Conservation (phyloP, 2,888 invertebrate species). For the Punctoribates punctum region DNA sequence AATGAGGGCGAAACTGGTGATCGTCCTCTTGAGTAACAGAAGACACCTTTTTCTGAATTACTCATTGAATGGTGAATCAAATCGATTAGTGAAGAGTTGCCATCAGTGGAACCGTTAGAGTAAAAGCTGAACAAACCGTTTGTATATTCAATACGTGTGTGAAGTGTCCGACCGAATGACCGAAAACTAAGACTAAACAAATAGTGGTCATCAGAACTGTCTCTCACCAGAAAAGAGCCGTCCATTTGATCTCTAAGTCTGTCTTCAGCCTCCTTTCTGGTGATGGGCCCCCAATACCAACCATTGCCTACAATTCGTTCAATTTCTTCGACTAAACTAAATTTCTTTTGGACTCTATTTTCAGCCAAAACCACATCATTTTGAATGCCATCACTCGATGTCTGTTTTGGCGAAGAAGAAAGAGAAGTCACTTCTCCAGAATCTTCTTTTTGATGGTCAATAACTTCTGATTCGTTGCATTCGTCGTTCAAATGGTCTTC, state of each 20-base stretch:
- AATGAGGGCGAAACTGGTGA: constrained; percentile 66
- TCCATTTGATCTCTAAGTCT: constrained; percentile 66
- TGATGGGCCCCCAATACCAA: constrained; percentile 80
- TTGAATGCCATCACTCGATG: neutral
- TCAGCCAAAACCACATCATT: neutral
- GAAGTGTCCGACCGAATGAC: constrained; percentile 64
- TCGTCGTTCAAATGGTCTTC: neutral
- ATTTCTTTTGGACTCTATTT: neutral
- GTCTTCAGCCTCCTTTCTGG: constrained; percentile 67
- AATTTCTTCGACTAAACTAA: constrained; percentile 55
- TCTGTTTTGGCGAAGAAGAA: neutral
- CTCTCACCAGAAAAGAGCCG: constrained; percentile 73
- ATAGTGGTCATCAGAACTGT: constrained; percentile 67
- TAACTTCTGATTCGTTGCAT: neutral
- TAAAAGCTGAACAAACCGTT: constrained; percentile 62
- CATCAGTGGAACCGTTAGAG: constrained; percentile 49
- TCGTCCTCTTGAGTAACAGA: constrained; percentile 67
- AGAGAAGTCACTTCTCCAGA: neutral
- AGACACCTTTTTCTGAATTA: constrained; percentile 66
- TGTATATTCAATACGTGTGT: constrained; percentile 69
- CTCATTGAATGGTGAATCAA: constrained; percentile 70
- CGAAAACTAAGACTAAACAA: constrained; percentile 71
- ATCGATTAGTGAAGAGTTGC: constrained; percentile 61
- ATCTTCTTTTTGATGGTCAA: too few relatives aligned
- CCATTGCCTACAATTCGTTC: constrained; percentile 57